Evolutionary conservation across 2,797 vertebrate genomes (phyloP).

Genomic region (Sebastes baramenuke): DNA sequence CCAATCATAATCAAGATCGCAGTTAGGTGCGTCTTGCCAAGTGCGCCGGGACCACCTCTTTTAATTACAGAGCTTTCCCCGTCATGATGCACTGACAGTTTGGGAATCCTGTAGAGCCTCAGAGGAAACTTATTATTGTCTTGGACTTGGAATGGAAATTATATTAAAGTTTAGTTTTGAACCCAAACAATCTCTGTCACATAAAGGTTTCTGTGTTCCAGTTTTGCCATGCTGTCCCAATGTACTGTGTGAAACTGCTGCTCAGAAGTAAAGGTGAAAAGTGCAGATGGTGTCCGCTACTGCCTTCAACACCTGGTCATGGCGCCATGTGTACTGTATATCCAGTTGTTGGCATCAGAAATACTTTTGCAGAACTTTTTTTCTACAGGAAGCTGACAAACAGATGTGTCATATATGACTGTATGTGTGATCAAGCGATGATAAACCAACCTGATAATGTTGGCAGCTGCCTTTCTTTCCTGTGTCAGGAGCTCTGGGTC

Average conservation of each 20-base stretch:
- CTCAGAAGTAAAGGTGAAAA: neutral
- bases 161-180: too few relatives aligned
- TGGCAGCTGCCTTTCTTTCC: constrained; percentile 95
- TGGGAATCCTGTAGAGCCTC: too few relatives aligned
- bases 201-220: neutral
- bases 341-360: neutral
- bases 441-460: constrained; percentile 89
- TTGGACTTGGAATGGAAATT: too few relatives aligned
- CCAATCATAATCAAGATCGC: too few relatives aligned
- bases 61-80: too few relatives aligned
- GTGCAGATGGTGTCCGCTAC: too few relatives aligned
- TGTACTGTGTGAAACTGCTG: neutral
- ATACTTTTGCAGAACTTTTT: neutral
- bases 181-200: too few relatives aligned
- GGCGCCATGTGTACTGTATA: neutral
- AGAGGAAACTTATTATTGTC: too few relatives aligned
- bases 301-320: too few relatives aligned
- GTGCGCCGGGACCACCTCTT: too few relatives aligned
- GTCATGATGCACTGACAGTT: too few relatives aligned
- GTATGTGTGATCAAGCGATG: neutral
- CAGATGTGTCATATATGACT: constrained; percentile 10
- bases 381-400: neutral
- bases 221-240: neutral
- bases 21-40: too few relatives aligned
- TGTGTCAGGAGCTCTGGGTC: constrained; percentile 95